Percentiles rank a stretch among this genome's conserved stretches.
Conservation (phyloP, 2,888 invertebrate species). For the Brachypterus glaber region DNA sequence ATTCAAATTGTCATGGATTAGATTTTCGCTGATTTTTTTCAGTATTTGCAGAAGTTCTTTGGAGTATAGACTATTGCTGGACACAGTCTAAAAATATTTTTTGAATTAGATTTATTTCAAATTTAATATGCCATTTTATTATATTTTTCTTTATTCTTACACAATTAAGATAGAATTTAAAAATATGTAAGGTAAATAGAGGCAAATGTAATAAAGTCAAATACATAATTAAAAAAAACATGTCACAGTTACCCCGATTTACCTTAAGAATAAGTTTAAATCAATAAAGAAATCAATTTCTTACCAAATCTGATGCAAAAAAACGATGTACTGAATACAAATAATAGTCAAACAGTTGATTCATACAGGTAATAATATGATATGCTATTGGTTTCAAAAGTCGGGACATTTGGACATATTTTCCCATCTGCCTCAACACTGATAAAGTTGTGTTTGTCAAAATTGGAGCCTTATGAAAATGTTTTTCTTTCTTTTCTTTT, state of each 20-base stretch:
- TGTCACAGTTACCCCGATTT: neutral
- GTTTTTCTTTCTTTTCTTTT: conserved; percentile 30
- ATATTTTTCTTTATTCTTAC: too few relatives aligned
- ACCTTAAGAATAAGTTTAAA: too few relatives aligned
- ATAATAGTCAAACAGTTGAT: conserved; percentile 89
- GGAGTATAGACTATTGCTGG: conserved; percentile 49
- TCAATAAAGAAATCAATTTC: conserved; percentile 18
- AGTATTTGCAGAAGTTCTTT: conserved; percentile 63
- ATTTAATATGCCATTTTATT: too few relatives aligned
- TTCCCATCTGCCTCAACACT: conserved; percentile 78
- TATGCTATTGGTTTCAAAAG: conserved; percentile 81
- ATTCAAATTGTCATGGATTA: conserved; percentile 44
- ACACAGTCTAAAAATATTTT: conserved; percentile 40
- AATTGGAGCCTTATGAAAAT: conserved; percentile 45
- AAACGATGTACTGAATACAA: conserved; percentile 80
- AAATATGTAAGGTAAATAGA: neutral
- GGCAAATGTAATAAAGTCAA: neutral
- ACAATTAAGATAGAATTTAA: conserved; percentile 9
- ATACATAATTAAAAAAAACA: neutral
- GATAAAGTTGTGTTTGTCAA: conserved; percentile 89
- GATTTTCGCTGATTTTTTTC: conserved; percentile 65
- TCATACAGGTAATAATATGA: conserved; percentile 84
- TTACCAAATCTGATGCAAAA: conserved; percentile 68
- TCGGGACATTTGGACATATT: conserved; percentile 88
- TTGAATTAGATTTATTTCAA: conserved; percentile 7